Evolutionary conservation across 2,888 invertebrate genomes (phyloP).

Genomic region (Clostera curtula): DNA sequence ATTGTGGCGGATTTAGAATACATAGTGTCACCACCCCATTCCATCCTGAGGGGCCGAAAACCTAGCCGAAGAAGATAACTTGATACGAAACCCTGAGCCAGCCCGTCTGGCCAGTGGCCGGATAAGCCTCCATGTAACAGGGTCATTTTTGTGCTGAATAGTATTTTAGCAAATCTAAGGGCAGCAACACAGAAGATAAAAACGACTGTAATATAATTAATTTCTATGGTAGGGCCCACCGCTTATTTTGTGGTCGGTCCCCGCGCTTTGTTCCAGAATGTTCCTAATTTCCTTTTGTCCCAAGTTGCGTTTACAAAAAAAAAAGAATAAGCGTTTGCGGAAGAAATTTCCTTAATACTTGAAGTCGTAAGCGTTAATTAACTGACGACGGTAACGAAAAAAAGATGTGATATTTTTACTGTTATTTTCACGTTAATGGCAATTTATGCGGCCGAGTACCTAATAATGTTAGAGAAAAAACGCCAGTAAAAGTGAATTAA

Average conservation of each 20-base stretch:
- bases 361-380: conserved; percentile 31
- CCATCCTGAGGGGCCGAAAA: too few species aligned
- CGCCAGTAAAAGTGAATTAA: conserved; percentile 14
- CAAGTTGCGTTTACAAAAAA: conserved; percentile 23
- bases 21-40: too few species aligned
- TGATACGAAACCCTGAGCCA: too few species aligned
- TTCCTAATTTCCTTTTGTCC: conserved; percentile 32
- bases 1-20: too few species aligned
- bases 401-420: conserved; percentile 17
- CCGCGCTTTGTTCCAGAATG: conserved; percentile 24
- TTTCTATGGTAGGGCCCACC: conserved; percentile 14
- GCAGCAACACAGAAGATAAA: too few species aligned
- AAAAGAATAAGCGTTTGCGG: conserved; percentile 21
- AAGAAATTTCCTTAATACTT: conserved; percentile 24
- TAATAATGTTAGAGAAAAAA: too few species aligned
- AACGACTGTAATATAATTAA: too few species aligned
- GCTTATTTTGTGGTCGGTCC: conserved; percentile 28
- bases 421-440: conserved; percentile 24
- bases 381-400: conserved; percentile 23
- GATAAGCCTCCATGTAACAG: too few species aligned
- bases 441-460: conserved; percentile 23
- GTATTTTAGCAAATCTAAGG: too few species aligned
- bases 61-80: too few species aligned
- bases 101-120: too few species aligned
- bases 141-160: too few species aligned